Base-by-base conservation (phyloP, 2,113 vertebrate species). In the Pipra filicauda region DNA sequence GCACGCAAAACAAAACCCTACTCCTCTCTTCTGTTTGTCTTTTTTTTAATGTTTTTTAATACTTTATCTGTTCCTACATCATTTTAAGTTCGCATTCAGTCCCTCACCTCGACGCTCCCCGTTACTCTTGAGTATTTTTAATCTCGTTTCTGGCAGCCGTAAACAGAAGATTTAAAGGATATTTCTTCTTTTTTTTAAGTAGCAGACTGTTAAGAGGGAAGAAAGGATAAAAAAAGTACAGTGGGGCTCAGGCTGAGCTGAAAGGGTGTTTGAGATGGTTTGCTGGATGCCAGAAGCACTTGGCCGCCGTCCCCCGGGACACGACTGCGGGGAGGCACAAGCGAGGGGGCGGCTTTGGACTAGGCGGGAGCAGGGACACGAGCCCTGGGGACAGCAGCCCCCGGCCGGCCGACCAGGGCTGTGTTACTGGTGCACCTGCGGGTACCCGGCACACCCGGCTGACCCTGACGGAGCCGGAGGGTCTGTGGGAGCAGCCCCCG, bases 161-260 rank as follows among this genome's bases (percentile, higher is more conserved):
- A 49, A 28, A 17, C 9, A 4, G 41, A 12, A 65, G 30, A 16
- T 35, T 76, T 37, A 35, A 52, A 44, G 28, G 21, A 16, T 19
- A 10, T 41, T 41, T 41, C 9, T 12, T 41, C 9, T 41, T 28
- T 69, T 39, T 39, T 31, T 15, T 0, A 67, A 48, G 28, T 5
- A 76, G 48, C 8, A 73, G 21, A 8, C 12, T 27, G 4, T 27
- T 41, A 7, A 15, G 7, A 1, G 7, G 4, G 7, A 11, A 20
- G 11, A 15, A 39, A 17, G 8, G 9, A 11, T 11, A 12, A 7
- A 44, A 64, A 31, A 9, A 2, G 3, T 3, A 2, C 0, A 35
- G n/a, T 2, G 2, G 6, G 24, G 9, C 15, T 66, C n/a, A 31
- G 13, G 9, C 6, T 5, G 24, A 72, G 28, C 4, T 49, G 37